Evolutionary conservation across 2,797 vertebrate species (phyloP).

Genomic region (Lepidocolaptes lacrymiger): DNA sequence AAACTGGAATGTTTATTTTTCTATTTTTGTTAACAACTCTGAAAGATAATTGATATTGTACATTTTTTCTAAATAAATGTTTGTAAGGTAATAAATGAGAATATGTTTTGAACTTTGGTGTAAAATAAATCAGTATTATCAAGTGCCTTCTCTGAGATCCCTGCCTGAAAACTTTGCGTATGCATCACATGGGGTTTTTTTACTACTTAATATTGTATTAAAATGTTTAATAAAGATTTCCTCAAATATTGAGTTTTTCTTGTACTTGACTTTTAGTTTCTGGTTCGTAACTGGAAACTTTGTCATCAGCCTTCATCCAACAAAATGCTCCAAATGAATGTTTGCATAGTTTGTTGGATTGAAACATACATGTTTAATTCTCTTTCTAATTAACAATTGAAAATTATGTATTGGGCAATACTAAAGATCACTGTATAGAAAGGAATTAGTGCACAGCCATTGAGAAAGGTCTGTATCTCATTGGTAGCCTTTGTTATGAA

Average conservation of each 20-base stretch:
- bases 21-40: not conserved
- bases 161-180: not conserved
- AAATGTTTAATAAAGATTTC: not conserved
- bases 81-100: not conserved
- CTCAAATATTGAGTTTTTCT: not conserved
- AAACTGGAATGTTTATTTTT: not conserved
- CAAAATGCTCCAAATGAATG: not conserved
- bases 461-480: not conserved
- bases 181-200: not conserved
- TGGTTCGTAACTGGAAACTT: not conserved
- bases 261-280: not conserved
- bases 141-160: not conserved
- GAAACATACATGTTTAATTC: not conserved
- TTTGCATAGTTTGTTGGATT: not conserved
- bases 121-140: not conserved
- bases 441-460: not conserved
- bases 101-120: not conserved
- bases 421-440: not conserved
- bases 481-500: not conserved
- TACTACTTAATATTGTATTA: not conserved
- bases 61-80: not conserved
- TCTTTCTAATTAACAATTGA: not conserved
- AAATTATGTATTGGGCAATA: not conserved
- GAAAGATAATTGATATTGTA: not conserved
- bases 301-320: not conserved